These are phyloP conservation scores for Zaprionus kolodkinae DNA, from an alignment of 1,140 invertebrate species.

Conservation along the genomic window DNA sequence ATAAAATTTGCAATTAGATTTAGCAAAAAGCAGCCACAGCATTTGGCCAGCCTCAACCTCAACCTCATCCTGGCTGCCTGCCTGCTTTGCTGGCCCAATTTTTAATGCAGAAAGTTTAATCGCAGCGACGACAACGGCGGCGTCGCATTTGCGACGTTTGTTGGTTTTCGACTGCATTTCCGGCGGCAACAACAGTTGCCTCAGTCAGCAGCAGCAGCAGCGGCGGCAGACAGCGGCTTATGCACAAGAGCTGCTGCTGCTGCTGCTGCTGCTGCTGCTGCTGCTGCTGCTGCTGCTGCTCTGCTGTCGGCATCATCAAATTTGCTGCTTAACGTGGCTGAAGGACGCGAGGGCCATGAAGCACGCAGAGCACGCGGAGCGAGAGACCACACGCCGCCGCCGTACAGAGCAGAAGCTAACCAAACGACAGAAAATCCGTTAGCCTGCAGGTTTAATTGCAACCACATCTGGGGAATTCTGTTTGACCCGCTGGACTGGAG, in stretches of 20 bases:
- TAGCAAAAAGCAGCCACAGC: slow-evolving; percentile 70
- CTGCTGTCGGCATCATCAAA: slow-evolving; percentile 67
- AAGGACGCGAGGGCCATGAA: not conserved
- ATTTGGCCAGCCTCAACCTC: slow-evolving; percentile 26
- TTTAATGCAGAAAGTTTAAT: slow-evolving; percentile 80
- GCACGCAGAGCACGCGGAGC: not conserved
- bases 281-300: slow-evolving; percentile 37
- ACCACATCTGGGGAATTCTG: slow-evolving; percentile 27
- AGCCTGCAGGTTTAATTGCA: slow-evolving; percentile 37
- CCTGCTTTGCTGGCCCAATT: slow-evolving; percentile 37
- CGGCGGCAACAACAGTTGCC: slow-evolving; percentile 43
- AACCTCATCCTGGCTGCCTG: not conserved
- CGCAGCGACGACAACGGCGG: slow-evolving; percentile 55
- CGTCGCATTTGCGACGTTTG: slow-evolving; percentile 71
- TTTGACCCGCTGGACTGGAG: slow-evolving; percentile 32
- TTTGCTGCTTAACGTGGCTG: slow-evolving; percentile 54
- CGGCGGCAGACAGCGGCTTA: slow-evolving; percentile 36
- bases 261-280: slow-evolving; percentile 30
- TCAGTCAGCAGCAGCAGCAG: not conserved
- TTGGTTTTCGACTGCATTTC: slow-evolving; percentile 75
- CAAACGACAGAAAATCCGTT: slow-evolving; percentile 42
- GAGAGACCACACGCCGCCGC: slow-evolving; percentile 7
- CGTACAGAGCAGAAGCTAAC: slow-evolving; percentile 12
- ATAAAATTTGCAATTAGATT: slow-evolving; percentile 82
- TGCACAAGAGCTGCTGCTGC: slow-evolving; percentile 36